These are phyloP conservation scores for Lagorchestes hirsutus DNA, from an alignment of 2,797 vertebrate genomes.

Conservation along the genomic window DNA sequence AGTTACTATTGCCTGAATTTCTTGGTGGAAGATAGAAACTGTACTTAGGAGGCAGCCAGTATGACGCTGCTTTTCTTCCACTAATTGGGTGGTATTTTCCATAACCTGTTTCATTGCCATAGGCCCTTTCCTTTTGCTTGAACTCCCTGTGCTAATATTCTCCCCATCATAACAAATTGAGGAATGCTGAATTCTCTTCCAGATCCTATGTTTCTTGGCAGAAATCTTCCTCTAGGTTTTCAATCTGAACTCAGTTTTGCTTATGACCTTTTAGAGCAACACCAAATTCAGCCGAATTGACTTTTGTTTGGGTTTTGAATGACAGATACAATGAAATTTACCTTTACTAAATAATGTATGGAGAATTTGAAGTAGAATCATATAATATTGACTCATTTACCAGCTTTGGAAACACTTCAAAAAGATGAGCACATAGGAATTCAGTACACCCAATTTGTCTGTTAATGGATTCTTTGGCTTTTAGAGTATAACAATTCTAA, in stretches of 20 bases:
- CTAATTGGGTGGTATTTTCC: constrained; percentile 40
- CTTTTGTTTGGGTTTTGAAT: constrained; percentile 70
- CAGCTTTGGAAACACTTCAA: constrained; percentile 24
- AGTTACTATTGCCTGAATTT: background rate
- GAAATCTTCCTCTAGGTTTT: constrained; percentile 55
- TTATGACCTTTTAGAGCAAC: constrained; percentile 74
- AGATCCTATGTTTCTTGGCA: constrained; percentile 76
- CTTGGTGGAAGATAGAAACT: background rate
- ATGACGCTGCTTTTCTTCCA: constrained; percentile 36
- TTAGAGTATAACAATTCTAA: background rate
- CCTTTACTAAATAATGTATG: constrained; percentile 65
- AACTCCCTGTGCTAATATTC: constrained; percentile 52
- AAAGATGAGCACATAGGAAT: background rate
- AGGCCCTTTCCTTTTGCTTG: constrained; percentile 64
- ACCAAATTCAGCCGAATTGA: constrained; percentile 68
- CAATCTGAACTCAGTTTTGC: constrained; percentile 68
- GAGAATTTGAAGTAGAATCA: background rate
- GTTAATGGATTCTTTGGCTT: constrained; percentile 11
- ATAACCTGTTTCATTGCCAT: constrained; percentile 40
- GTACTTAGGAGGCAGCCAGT: constrained; percentile 1
- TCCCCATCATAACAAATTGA: constrained; percentile 64
- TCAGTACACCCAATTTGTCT: background rate
- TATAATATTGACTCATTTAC: constrained; percentile 27
- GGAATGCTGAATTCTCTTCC: constrained; percentile 77
- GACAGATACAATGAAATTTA: constrained; percentile 65